Percentiles rank a stretch among this genome's conserved stretches.
Evolutionary conservation across 2,888 invertebrate species (phyloP).

Genomic region (Phymatocera aterrima): DNA sequence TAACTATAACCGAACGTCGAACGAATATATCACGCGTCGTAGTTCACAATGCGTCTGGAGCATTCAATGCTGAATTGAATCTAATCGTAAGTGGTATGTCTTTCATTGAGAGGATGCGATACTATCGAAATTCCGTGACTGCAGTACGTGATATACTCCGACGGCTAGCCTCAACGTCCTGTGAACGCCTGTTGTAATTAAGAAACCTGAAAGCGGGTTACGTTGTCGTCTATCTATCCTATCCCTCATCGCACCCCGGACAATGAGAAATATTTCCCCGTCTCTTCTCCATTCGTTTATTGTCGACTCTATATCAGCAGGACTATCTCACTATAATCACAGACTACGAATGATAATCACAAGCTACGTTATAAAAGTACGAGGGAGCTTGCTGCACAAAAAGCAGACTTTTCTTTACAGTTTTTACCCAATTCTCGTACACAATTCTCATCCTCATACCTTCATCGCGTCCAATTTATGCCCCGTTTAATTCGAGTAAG

Average conservation of each 20-base stretch:
- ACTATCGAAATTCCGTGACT: too few species aligned
- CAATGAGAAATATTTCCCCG: conserved; percentile 16
- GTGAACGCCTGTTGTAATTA: too few species aligned
- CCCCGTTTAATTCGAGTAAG: background rate
- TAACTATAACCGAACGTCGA: background rate
- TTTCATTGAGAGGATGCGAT: conserved; percentile 3
- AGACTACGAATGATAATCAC: too few species aligned
- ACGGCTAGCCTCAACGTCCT: too few species aligned
- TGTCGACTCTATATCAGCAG: background rate
- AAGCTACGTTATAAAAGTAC: too few species aligned
- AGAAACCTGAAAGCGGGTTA: too few species aligned
- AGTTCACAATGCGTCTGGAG: too few species aligned
- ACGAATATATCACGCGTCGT: background rate
- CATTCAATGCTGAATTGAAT: background rate
- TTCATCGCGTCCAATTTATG: background rate
- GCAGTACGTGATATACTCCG: too few species aligned
- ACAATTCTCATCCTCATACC: too few species aligned
- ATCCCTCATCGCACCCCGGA: background rate
- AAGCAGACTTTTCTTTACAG: background rate
- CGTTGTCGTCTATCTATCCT: background rate
- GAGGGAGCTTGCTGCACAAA: too few species aligned
- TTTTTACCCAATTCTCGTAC: background rate
- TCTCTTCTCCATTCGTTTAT: conserved; percentile 7
- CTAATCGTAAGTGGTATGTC: background rate
- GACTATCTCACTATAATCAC: conserved; percentile 2